phyloP scores from a whole-genome alignment of 2,113 vertebrate genomes.

The Alosa alosa region DNA sequence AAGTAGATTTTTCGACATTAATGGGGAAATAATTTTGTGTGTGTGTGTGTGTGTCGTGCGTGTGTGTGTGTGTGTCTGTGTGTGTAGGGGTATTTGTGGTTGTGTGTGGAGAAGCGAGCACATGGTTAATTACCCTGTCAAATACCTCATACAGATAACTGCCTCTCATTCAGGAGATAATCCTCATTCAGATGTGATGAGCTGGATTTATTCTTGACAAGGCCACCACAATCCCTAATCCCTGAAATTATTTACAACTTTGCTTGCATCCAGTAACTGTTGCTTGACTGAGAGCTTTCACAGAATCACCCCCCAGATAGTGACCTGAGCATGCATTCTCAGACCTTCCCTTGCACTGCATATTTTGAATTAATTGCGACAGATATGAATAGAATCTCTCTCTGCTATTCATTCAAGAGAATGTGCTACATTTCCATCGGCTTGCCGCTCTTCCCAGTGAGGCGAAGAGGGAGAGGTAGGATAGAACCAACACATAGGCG shows the following conservation, averaged over 20 bases:
- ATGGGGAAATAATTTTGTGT: neutral
- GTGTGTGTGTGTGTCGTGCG: neutral
- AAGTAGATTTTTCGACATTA: neutral
- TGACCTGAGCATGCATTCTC: neutral
- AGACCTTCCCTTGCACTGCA: neutral
- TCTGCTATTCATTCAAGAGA: neutral
- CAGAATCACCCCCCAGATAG: neutral
- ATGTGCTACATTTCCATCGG: neutral
- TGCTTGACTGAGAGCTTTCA: neutral
- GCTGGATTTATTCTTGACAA: neutral
- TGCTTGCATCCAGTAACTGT: neutral
- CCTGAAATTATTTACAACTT: conserved; percentile 8
- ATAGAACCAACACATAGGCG: neutral
- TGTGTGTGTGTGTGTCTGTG: neutral
- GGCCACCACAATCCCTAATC: neutral
- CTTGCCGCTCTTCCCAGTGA: neutral
- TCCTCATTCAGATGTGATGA: conserved; percentile 15
- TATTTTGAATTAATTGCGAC: neutral
- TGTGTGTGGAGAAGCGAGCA: neutral
- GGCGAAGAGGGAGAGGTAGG: neutral
- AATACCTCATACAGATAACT: conserved; percentile 11
- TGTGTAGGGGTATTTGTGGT: neutral
- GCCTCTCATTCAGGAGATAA: conserved; percentile 24
- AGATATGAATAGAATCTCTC: conserved; percentile 2
- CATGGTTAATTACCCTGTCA: conserved; percentile 37